These are phyloP conservation scores for Molorchus minor DNA, from an alignment of 2,888 invertebrate species.

Conservation along the genomic window DNA sequence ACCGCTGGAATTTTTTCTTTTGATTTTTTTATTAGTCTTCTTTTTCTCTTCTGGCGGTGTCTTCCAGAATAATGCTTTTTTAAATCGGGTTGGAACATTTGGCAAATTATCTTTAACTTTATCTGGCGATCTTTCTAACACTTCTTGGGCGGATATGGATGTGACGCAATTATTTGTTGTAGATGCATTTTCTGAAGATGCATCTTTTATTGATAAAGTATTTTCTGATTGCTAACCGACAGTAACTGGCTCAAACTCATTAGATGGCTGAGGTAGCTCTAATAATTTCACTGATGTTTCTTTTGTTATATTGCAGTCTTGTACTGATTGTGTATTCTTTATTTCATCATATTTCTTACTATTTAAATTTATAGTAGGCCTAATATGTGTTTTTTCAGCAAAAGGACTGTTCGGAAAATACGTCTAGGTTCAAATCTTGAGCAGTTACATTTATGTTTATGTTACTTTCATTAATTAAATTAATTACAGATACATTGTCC, in stretches of 20 bases:
- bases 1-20: constrained; percentile 16
- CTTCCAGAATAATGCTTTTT: constrained; percentile 8
- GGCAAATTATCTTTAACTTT: constrained; percentile 1
- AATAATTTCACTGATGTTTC: no score
- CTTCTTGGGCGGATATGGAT: constrained; percentile 7
- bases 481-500: constrained; percentile 1
- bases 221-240: no score
- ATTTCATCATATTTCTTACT: constrained; percentile 4
- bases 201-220: no score
- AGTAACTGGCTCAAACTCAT: no score
- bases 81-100: constrained; percentile 11
- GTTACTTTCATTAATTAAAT: neutral
- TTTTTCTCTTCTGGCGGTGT: constrained; percentile 11
- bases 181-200: no score
- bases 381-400: constrained; percentile 1
- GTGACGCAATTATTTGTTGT: no score
- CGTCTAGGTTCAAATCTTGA: constrained; percentile 7
- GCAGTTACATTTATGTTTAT: constrained; percentile 11
- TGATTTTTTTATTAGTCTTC: no score
- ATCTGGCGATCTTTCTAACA: constrained; percentile 6
- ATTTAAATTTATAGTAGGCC: constrained; percentile 5
- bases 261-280: no score
- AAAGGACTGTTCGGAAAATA: constrained; percentile 2
- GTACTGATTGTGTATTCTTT: constrained; percentile 1
- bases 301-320: no score